phyloP scores from a whole-genome alignment of 2,113 vertebrate species.

The Scartelaos histophorus region DNA sequence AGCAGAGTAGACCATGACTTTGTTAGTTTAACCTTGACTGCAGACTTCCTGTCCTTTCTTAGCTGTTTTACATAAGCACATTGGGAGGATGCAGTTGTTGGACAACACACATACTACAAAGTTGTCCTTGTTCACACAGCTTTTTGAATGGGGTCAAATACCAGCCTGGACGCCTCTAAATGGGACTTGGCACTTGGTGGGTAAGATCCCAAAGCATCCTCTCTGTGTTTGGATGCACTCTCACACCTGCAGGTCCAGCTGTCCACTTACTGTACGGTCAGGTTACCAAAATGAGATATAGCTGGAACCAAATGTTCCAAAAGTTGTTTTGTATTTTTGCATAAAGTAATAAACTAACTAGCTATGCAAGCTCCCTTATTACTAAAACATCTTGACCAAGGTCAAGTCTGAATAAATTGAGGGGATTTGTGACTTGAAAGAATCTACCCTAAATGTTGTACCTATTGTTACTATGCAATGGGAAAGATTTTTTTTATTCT shows the following conservation, averaged over 20 bases:
- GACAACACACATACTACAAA: conserved; percentile 18
- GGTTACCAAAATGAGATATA: conserved; percentile 19
- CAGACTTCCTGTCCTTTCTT: neutral
- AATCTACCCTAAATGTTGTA: too few relatives aligned
- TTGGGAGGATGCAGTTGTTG: conserved; percentile 28
- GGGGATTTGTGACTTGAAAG: neutral
- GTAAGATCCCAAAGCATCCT: conserved; percentile 28
- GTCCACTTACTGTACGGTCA: conserved; percentile 27
- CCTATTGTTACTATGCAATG: too few relatives aligned
- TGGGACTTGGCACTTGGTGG: conserved; percentile 6
- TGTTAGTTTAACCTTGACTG: conserved; percentile 8
- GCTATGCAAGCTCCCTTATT: neutral
- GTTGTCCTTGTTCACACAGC: conserved; percentile 45
- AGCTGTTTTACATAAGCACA: conserved; percentile 10
- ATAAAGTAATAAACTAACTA: neutral
- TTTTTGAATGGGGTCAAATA: conserved; percentile 37
- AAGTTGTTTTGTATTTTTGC: neutral
- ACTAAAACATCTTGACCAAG: neutral
- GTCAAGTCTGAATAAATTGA: neutral
- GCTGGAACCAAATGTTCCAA: conserved; percentile 5
- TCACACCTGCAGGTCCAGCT: conserved; percentile 54
- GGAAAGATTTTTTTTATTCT: too few relatives aligned
- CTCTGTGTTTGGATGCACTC: conserved; percentile 31
- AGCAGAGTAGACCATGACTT: neutral
- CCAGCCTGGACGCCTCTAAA: neutral